These are phyloP conservation scores for Riptortus pedestris DNA, from an alignment of 1,140 invertebrate genomes.

Conservation along the genomic window DNA sequence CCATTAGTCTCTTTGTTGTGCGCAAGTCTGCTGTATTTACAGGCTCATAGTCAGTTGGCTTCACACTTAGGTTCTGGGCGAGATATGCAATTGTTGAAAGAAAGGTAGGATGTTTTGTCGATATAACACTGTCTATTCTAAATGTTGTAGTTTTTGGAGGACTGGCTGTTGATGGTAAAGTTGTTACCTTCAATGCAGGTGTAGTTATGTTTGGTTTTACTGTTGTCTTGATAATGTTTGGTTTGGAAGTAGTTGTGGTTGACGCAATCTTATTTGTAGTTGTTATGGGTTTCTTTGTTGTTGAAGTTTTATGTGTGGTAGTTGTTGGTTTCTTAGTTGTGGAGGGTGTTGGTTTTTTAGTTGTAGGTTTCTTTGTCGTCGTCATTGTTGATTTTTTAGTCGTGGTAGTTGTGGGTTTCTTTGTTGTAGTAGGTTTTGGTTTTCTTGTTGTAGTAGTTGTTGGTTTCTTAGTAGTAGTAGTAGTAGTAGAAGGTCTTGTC, in stretches of 20 bases:
- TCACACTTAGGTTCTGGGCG: conserved; percentile 16
- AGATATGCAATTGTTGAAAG: conserved; percentile 21
- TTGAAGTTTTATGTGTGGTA: conserved; percentile 7
- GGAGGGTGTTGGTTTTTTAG: neutral
- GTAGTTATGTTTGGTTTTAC: neutral
- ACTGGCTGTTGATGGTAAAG: neutral
- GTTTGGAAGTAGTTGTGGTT: neutral
- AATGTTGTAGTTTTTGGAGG: neutral
- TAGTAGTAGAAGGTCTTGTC: conserved; percentile 9
- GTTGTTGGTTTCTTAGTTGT: conserved; percentile 16
- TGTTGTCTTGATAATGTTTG: neutral
- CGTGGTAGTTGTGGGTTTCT: conserved; percentile 14
- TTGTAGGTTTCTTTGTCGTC: conserved; percentile 15
- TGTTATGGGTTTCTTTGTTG: conserved; percentile 11
- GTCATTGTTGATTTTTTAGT: conserved; percentile 6
- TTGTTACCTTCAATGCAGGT: neutral
- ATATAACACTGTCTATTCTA: neutral
- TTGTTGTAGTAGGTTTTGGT: conserved; percentile 20
- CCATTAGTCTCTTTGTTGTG: neutral
- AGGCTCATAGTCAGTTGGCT: neutral
- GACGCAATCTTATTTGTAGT: neutral
- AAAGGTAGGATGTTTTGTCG: conserved; percentile 12
- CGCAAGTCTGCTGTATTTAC: conserved; percentile 16
- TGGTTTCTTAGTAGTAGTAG: conserved; percentile 17
- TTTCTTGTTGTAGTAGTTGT: conserved; percentile 18